Percentiles rank a stretch among this genome's conserved stretches.
Conservation (phyloP, 2,888 invertebrate genomes). For the Morinoia aosen region DNA sequence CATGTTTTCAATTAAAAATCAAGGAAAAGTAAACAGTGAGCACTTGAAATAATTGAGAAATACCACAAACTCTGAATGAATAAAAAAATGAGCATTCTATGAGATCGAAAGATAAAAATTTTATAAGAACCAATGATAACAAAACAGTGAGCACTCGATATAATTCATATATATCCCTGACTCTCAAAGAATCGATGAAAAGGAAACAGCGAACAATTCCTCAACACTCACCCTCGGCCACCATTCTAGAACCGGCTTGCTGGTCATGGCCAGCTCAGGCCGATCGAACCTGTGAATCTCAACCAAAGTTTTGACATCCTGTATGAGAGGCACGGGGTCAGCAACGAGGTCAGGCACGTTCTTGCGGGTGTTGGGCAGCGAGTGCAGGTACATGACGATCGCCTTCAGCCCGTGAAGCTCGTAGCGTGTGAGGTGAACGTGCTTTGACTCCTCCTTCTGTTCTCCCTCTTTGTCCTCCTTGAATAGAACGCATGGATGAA, state of each 20-base stretch:
- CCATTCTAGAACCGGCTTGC: slow-evolving; percentile 81
- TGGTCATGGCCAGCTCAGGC: slow-evolving; percentile 85
- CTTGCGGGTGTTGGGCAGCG: slow-evolving; percentile 89
- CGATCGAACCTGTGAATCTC: slow-evolving; percentile 89
- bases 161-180: background rate
- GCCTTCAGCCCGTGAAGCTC: slow-evolving; percentile 76
- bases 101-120: no score
- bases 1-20: no score
- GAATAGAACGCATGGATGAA: background rate
- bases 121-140: background rate
- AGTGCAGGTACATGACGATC: slow-evolving; percentile 91
- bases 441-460: slow-evolving; percentile 61
- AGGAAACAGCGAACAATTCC: no score
- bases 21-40: no score
- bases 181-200: no score
- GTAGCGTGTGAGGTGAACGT: slow-evolving; percentile 73
- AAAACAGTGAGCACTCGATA: background rate
- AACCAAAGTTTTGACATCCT: slow-evolving; percentile 89
- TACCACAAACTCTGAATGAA: no score
- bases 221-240: slow-evolving; percentile 60
- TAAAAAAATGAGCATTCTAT: no score
- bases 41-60: no score
- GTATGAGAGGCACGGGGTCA: slow-evolving; percentile 89
- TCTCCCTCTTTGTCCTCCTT: background rate
- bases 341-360: slow-evolving; percentile 91